Base-by-base conservation (phyloP, 2,797 vertebrate genomes). In the Chelon labrosus region DNA sequence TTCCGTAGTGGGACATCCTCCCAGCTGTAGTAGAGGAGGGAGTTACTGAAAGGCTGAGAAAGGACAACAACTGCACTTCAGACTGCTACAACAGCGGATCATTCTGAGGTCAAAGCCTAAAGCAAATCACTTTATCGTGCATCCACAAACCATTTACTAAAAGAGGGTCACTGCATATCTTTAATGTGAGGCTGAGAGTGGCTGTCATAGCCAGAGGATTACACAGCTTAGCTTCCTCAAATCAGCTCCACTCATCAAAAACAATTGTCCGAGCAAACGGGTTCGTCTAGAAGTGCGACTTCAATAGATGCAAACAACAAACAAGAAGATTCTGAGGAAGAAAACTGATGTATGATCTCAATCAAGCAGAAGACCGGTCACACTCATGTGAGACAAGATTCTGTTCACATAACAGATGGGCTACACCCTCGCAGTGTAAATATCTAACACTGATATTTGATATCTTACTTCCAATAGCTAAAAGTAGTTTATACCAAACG, bases 1-100 rank as follows among this genome's bases (percentile, higher is more conserved):
- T 94, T 91, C 93, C 90, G 51, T 85, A 78, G 69, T 65, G 87
- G 90, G 81, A 92, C 89, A 93, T 94, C 93, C 93, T 93, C 85
- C 77, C 74, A 65, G 78, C 77, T 59, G 51, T 65, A 68, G 69
- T 73, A 86, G 75, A 76, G 56, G 41, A 72, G 67, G 85, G 83
- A 83, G 76, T 85, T 58, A 73, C 79, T 20, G 69, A 71, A 51
- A 56, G 78, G 61, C 61, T 51, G 73, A 74, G 65, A 49, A 71
- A 14, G 54, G 67, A 14, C 63, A 74, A 79, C 67, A 64, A 67
- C 53, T 66, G 68, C 76, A 54, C 70, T 67, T 65, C 41, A 17
- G 27, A 66, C 10, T 27, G 50, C 59, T 44, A 7, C 42, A 83
- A 75, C 75, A 82, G 25, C 56, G 41, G 58, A 88, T 64, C 67